phyloP scores from a whole-genome alignment of 2,113 vertebrate species.

The Neolamprologus devosi region DNA sequence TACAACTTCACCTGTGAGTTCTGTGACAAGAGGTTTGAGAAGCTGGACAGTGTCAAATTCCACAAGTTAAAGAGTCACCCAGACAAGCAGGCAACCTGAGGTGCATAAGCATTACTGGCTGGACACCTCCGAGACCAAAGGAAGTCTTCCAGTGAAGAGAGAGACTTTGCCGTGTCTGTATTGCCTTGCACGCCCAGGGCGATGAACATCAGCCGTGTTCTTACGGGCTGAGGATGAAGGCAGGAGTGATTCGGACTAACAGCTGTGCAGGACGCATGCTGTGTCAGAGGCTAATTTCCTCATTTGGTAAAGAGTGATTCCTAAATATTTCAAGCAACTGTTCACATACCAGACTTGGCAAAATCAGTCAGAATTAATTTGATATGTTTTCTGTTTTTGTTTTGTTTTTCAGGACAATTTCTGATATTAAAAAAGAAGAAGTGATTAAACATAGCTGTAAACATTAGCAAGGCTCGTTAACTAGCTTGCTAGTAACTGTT shows the following conservation, averaged over 20 bases:
- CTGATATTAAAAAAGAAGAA: not conserved
- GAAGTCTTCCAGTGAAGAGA: not conserved
- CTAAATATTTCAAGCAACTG: not conserved
- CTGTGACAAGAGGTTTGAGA: slow-evolving; percentile 87
- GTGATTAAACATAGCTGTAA: not conserved
- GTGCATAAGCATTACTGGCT: not conserved
- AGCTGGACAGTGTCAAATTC: slow-evolving; percentile 87
- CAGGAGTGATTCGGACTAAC: not conserved
- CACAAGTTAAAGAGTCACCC: slow-evolving; percentile 90
- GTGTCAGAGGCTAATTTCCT: not conserved
- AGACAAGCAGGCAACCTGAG: slow-evolving; percentile 75
- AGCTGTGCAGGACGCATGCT: slow-evolving; percentile 51
- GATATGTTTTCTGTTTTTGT: not conserved
- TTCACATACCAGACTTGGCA: not conserved
- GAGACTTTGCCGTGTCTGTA: not conserved
- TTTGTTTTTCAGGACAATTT: not conserved
- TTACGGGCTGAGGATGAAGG: not conserved
- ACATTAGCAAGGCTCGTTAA: not conserved
- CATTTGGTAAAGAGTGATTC: not conserved
- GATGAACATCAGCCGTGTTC: not conserved
- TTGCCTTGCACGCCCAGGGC: not conserved
- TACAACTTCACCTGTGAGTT: slow-evolving; percentile 89
- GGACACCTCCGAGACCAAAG: not conserved
- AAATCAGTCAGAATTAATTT: not conserved
- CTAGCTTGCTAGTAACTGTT: not conserved